These are phyloP conservation scores for Manacus vitellinus DNA, from an alignment of 2,113 vertebrate genomes.

Conservation along the genomic window DNA sequence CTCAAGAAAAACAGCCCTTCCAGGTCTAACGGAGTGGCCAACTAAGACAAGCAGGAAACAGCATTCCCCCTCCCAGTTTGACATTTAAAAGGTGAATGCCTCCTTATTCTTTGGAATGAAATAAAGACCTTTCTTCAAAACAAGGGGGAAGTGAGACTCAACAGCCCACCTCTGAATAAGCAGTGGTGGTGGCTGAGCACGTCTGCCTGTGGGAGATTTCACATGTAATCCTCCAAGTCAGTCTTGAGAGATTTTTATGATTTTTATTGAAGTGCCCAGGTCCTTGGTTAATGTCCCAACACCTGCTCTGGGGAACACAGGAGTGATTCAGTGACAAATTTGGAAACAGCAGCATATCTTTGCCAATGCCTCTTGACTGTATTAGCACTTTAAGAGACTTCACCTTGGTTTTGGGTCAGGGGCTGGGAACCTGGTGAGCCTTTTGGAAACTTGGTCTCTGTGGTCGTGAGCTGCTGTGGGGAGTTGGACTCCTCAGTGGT, in stretches of 20 bases:
- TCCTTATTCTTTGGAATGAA: not conserved
- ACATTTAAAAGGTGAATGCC: not conserved
- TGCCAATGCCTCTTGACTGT: not conserved
- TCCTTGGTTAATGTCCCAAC: not conserved
- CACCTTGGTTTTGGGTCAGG: not conserved
- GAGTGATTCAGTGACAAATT: not conserved
- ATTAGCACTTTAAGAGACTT: slow-evolving; percentile 51
- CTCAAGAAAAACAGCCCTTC: not conserved
- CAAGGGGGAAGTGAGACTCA: not conserved
- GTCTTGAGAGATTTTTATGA: not conserved
- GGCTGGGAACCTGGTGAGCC: not conserved
- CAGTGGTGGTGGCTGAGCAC: not conserved
- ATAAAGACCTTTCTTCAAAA: not conserved
- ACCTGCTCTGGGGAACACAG: not conserved
- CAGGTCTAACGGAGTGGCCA: not conserved
- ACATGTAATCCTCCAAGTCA: not conserved
- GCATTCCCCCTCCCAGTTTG: not conserved
- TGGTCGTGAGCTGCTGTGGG: not conserved
- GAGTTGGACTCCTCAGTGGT: not conserved
- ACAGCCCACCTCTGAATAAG: not conserved
- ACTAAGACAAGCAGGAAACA: not conserved
- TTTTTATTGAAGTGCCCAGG: not conserved
- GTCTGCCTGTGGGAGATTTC: not conserved
- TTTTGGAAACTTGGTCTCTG: not conserved
- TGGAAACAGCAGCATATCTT: not conserved